Percentiles rank a stretch among this genome's conserved stretches.
phyloP scores from a whole-genome alignment of 2,888 invertebrate species.

The Sarcophaga variegata region DNA sequence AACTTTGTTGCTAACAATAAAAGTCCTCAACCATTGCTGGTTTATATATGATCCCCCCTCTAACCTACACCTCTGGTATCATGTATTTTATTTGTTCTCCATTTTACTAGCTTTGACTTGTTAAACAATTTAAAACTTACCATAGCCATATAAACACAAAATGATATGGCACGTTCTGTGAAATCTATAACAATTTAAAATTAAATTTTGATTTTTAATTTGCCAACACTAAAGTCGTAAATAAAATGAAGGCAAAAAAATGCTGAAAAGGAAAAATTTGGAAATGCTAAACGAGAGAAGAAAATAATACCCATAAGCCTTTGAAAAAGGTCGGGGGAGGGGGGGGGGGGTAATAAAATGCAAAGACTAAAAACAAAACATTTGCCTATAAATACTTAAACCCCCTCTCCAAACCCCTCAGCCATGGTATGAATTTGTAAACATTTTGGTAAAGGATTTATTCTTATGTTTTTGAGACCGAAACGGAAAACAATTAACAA shows the following conservation, averaged over 20 bases:
- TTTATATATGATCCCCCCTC: not conserved
- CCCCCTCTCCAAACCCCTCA: not conserved
- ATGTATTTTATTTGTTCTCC: not conserved
- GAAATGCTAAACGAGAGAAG: not conserved
- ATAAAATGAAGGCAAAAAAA: slow-evolving; percentile 1
- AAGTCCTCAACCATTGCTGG: too few relatives aligned
- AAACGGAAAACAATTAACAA: not conserved
- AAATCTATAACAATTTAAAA: slow-evolving; percentile 47
- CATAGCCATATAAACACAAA: slow-evolving; percentile 14
- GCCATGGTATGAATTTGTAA: too few relatives aligned
- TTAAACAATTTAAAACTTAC: slow-evolving; percentile 41
- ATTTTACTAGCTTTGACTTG: slow-evolving; percentile 7
- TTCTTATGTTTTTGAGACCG: not conserved
- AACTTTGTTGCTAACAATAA: too few relatives aligned
- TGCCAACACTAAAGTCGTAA: slow-evolving; percentile 14
- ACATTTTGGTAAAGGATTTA: too few relatives aligned
- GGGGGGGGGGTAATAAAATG: not conserved
- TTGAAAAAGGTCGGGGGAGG: not conserved
- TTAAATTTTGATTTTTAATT: slow-evolving; percentile 59
- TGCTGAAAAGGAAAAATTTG: not conserved
- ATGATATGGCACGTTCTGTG: slow-evolving; percentile 52
- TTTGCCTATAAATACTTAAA: not conserved
- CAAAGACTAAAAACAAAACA: not conserved
- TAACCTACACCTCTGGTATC: not conserved
- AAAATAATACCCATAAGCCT: not conserved